Conservation (phyloP, 2,888 invertebrate genomes). For the Rhorus exstirpatorius region DNA sequence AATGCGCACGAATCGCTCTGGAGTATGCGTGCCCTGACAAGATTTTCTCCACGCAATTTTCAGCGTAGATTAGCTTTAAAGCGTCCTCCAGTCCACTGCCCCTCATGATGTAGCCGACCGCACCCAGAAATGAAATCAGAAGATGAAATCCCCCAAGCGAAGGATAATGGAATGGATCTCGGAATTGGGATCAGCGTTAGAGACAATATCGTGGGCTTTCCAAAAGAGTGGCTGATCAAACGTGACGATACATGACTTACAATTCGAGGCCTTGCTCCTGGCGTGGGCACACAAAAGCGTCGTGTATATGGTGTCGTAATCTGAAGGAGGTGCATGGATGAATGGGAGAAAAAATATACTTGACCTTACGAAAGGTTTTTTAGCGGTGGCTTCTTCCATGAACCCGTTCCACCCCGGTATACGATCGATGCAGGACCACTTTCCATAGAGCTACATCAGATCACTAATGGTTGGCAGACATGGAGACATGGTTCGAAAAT, state of each 20-base stretch:
- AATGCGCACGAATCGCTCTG: conserved; percentile 75
- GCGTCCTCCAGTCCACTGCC: conserved; percentile 76
- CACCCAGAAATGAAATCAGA: conserved; percentile 45
- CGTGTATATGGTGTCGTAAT: conserved; percentile 50
- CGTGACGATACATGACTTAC: conserved; percentile 69
- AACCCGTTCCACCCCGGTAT: conserved; percentile 82
- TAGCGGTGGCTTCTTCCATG: conserved; percentile 77
- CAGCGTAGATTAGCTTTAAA: conserved; percentile 72
- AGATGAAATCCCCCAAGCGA: conserved; percentile 62
- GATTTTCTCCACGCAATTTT: conserved; percentile 74
- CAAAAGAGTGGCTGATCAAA: conserved; percentile 70
- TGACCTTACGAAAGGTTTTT: conserved; percentile 69
- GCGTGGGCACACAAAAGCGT: conserved; percentile 32
- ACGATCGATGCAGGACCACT: conserved; percentile 68
- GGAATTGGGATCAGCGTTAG: conserved; percentile 18
- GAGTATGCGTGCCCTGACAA: conserved; percentile 76
- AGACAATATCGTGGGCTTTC: conserved; percentile 73
- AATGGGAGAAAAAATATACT: conserved; percentile 63
- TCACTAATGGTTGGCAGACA: conserved; percentile 56
- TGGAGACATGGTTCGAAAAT: too few relatives aligned
- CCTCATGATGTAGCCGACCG: conserved; percentile 1
- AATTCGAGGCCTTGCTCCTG: conserved; percentile 34
- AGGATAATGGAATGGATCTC: conserved; percentile 38
- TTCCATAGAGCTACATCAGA: conserved; percentile 59
- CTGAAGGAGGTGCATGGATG: conserved; percentile 61